These are phyloP conservation scores for Ispidina lecontei DNA, from an alignment of 2,797 vertebrate species.

Conservation along the genomic window DNA sequence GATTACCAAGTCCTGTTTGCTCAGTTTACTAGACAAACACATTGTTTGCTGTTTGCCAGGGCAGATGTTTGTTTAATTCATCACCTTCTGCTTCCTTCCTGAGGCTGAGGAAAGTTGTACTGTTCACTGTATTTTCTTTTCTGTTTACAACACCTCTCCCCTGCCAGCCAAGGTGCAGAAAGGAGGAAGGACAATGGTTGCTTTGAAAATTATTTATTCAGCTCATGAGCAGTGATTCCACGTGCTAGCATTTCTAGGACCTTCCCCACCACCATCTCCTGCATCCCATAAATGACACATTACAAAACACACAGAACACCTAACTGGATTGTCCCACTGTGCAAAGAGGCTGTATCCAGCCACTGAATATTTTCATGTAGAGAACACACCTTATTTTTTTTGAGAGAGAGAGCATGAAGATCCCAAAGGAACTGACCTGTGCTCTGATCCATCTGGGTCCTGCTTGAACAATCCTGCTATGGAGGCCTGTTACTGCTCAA, in stretches of 20 bases:
- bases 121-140: not conserved
- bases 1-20: conserved; percentile 62
- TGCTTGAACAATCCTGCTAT: not conserved
- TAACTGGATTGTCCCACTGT: not conserved
- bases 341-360: not conserved
- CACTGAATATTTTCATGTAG: not conserved
- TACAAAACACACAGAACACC: not conserved
- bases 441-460: not conserved
- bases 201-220: not conserved
- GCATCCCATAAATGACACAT: not conserved
- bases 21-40: conserved; percentile 59
- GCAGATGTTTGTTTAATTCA: conserved; percentile 68
- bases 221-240: not conserved
- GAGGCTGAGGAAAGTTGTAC: not conserved
- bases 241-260: not conserved
- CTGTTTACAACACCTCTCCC: not conserved
- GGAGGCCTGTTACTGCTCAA: not conserved
- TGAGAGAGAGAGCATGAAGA: not conserved
- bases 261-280: not conserved
- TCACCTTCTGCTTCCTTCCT: conserved; percentile 61
- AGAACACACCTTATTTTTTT: not conserved
- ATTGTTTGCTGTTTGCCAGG: conserved; percentile 64
- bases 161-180: not conserved
- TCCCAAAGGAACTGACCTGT: not conserved
- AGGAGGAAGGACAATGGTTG: not conserved